Conservation (phyloP, 2,113 vertebrate species). For the Alexandromys fortis region DNA sequence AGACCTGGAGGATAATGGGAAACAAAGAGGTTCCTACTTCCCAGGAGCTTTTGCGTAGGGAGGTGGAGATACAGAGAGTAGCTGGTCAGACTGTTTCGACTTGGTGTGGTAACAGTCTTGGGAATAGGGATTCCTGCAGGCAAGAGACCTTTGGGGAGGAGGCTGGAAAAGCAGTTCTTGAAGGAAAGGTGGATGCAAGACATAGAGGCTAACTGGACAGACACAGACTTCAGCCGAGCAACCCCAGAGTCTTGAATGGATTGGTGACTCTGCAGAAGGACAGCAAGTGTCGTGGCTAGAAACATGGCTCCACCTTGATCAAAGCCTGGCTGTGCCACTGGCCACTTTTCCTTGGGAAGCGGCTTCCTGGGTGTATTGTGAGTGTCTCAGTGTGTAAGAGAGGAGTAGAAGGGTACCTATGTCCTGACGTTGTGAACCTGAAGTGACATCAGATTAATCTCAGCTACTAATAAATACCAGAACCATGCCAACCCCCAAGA, state of each 20-base stretch:
- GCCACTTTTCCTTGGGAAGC: neutral
- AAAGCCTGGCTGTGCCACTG: too few relatives aligned
- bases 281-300: too few relatives aligned
- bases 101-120: neutral
- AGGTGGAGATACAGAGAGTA: neutral
- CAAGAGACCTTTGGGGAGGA: neutral
- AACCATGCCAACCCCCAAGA: neutral
- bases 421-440: neutral
- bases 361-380: neutral
- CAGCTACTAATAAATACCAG: neutral
- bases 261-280: neutral
- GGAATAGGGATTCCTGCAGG: neutral
- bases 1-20: neutral
- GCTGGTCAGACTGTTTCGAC: neutral
- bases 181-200: neutral
- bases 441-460: neutral
- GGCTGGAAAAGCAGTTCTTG: neutral
- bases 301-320: neutral
- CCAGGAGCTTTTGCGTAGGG: neutral
- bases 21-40: neutral
- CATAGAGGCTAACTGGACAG: neutral
- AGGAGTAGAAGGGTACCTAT: neutral
- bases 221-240: neutral
- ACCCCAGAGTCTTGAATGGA: neutral
- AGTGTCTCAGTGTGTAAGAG: neutral